Evolutionary conservation across 2,888 invertebrate species (phyloP), one percentile per base, ranked within the genome.

Genomic region (Phyllotreta cruciferae): DNA sequence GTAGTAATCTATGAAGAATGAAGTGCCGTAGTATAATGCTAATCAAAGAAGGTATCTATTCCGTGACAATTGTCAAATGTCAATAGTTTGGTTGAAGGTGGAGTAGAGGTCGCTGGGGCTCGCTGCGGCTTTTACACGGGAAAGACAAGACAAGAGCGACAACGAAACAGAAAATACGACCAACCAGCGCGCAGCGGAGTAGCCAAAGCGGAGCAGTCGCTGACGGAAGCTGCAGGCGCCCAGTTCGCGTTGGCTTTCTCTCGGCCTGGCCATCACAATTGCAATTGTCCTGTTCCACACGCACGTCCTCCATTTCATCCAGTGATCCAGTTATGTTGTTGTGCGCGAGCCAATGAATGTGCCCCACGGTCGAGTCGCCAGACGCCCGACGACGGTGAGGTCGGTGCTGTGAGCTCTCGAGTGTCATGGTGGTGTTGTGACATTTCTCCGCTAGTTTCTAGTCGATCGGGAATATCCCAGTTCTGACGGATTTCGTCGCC

Each of bases 381-480:
- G 24, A 24, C 4, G 4, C 24, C 24, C 24, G 24, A 24, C 4
- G 24, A 24, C 2, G 1, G 24, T 24, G 24, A 24, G 24, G 24
- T 66, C 24, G 24, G 24, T 24, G 24, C 24, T 24, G 24, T 54
- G 66, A 65, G 64, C 69, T 67, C 64, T 66, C 24, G 24, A 24
- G 64, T 67, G 68, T 73, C 70, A 75, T 76, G 77, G 75, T 75
- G 72, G 74, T 76, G 75, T 74, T 74, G 77, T 76, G 75, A 74
- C 75, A 73, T 60, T 74, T 68, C 52, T 52, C 52, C 66, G 67
- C 70, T 24, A 24, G 70, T 70, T 71, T 73, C 71, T 72, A 72
- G 68, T 64, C 64, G 68, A 64, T 69, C 69, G 47, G 41, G 60
- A 57, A 63, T 24, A 24, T 68, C 64, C 68, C 57, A 56, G 67